phyloP scores from a whole-genome alignment of 2,113 vertebrate species.

The Cephalopholis sonnerati region DNA sequence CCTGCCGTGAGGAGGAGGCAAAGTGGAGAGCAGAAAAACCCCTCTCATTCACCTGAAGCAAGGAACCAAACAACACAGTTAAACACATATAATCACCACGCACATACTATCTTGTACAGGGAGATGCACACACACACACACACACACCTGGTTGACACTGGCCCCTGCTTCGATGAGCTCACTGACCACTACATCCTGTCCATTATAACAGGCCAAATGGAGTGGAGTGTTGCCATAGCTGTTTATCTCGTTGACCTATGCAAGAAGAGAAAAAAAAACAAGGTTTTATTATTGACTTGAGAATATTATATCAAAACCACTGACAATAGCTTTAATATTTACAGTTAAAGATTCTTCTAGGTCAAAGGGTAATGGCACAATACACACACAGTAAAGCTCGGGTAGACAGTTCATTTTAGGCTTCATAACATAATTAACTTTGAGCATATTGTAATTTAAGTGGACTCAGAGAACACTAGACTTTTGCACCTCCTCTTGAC shows the following conservation, averaged over 20 bases:
- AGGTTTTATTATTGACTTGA: background rate
- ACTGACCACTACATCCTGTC: slow-evolving; percentile 97
- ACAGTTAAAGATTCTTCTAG: background rate
- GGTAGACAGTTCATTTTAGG: too few relatives aligned
- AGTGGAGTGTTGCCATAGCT: slow-evolving; percentile 95
- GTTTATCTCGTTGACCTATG: slow-evolving; percentile 94
- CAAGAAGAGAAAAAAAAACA: background rate
- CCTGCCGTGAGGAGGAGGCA: slow-evolving; percentile 95
- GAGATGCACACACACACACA: background rate
- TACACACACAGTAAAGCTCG: background rate
- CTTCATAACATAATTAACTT: too few relatives aligned
- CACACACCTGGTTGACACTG: slow-evolving; percentile 90
- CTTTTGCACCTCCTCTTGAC: too few relatives aligned
- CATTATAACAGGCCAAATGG: slow-evolving; percentile 97
- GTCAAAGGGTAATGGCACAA: background rate
- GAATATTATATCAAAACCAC: background rate
- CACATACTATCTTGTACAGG: background rate
- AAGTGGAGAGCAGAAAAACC: slow-evolving; percentile 97
- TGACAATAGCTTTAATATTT: background rate
- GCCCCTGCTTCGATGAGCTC: slow-evolving; percentile 95
- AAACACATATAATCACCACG: background rate
- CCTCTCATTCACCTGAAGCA: slow-evolving; percentile 89
- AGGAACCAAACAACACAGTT: background rate
- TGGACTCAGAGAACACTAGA: too few relatives aligned
- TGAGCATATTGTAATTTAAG: too few relatives aligned